These are phyloP conservation scores for Menidia beryllina DNA, from an alignment of 2,113 vertebrate species.

Conservation along the genomic window DNA sequence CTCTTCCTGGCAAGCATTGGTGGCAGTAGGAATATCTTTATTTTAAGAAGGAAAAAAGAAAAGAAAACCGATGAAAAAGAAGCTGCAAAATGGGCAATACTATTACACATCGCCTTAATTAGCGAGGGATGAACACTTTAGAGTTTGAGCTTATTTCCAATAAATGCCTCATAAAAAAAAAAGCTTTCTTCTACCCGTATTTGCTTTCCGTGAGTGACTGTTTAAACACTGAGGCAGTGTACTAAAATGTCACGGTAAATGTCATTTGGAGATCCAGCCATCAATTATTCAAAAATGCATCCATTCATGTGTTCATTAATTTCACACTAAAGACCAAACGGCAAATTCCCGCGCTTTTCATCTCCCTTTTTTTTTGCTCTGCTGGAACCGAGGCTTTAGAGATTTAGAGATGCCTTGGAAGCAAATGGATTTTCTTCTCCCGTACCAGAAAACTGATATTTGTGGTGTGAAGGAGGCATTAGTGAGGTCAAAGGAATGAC, in stretches of 20 bases:
- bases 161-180: neutral
- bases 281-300: neutral
- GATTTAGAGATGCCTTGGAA: neutral
- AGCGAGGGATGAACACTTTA: neutral
- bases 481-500: neutral
- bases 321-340: neutral
- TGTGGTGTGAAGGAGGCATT: neutral
- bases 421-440: neutral
- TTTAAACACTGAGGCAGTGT: neutral
- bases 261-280: neutral
- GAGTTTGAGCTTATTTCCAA: neutral
- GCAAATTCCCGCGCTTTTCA: neutral
- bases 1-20: slow-evolving; percentile 86
- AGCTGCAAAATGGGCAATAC: too few species aligned
- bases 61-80: neutral
- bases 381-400: neutral
- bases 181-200: neutral
- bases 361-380: neutral
- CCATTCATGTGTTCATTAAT: slow-evolving; percentile 3
- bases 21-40: slow-evolving; percentile 87
- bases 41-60: slow-evolving; percentile 17
- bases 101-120: neutral
- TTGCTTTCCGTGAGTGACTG: neutral
- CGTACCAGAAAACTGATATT: neutral
- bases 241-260: slow-evolving; percentile 9